Evolutionary conservation across 1,140 invertebrate species (phyloP).

Genomic region (Cataglyphis hispanica): DNA sequence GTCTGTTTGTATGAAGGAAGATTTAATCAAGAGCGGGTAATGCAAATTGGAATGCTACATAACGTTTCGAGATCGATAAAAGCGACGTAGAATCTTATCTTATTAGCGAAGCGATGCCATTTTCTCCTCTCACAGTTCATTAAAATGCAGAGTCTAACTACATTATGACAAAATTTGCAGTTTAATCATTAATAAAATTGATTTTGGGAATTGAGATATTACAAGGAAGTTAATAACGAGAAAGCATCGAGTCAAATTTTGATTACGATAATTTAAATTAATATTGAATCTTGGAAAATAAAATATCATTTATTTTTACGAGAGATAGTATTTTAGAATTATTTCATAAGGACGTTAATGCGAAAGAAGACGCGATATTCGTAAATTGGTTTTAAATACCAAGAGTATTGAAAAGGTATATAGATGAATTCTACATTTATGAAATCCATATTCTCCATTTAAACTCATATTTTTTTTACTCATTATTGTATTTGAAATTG

Average conservation of each 20-base stretch:
- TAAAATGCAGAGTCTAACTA: slow-evolving; percentile 9
- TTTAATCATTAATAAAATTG: neutral
- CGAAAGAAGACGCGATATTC: neutral
- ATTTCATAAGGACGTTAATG: neutral
- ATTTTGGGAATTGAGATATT: neutral
- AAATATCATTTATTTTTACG: neutral
- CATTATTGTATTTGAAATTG: neutral
- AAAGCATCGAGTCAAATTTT: neutral
- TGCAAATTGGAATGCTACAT: neutral
- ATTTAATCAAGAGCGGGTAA: slow-evolving; percentile 22
- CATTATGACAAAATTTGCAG: slow-evolving; percentile 12
- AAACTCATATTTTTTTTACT: neutral
- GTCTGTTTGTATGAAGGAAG: slow-evolving; percentile 10
- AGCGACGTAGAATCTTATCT: slow-evolving; percentile 6
- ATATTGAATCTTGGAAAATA: neutral
- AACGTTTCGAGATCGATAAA: slow-evolving; percentile 31
- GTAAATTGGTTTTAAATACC: neutral
- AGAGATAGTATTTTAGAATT: neutral
- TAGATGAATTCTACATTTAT: neutral
- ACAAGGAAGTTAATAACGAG: slow-evolving; percentile 1
- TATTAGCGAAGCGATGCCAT: slow-evolving; percentile 1
- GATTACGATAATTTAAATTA: neutral
- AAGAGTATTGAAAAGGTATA: neutral
- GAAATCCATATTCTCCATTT: slow-evolving; percentile 13
- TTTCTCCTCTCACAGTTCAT: neutral